Conservation (phyloP, 64 coral and sea anemone genomes). For the Actinia tenebrosa region DNA sequence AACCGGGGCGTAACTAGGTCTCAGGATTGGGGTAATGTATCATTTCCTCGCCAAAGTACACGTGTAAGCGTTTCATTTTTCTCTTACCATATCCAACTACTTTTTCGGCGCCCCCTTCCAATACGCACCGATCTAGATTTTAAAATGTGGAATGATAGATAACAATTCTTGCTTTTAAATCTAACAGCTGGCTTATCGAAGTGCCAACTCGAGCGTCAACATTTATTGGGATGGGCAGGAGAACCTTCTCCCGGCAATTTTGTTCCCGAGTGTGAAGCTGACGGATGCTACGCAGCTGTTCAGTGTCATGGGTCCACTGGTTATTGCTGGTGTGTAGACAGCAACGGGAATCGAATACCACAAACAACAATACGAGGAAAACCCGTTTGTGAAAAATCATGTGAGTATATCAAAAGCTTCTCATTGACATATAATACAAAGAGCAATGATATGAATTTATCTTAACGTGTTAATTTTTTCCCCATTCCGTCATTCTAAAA, state of each 20-base stretch:
- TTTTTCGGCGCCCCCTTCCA: too few relatives aligned
- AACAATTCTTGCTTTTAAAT: not conserved
- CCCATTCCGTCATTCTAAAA: too few relatives aligned
- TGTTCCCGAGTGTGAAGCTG: conserved; percentile 54
- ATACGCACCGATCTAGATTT: too few relatives aligned
- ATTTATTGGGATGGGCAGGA: conserved; percentile 40
- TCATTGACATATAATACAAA: too few relatives aligned
- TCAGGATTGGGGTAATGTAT: too few relatives aligned
- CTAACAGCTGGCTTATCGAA: conserved; percentile 37
- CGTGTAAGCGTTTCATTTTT: too few relatives aligned
- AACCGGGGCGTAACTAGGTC: too few relatives aligned
- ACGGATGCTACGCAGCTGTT: conserved; percentile 49
- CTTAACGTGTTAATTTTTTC: too few relatives aligned
- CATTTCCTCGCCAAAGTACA: too few relatives aligned
- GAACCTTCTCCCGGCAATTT: conserved; percentile 34
- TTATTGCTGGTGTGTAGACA: conserved; percentile 74
- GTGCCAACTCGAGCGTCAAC: conserved; percentile 53
- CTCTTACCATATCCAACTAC: too few relatives aligned
- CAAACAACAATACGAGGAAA: conserved; percentile 46
- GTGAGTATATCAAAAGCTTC: conserved; percentile 7
- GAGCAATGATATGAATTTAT: too few relatives aligned
- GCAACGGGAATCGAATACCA: conserved; percentile 47
- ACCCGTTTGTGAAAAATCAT: conserved; percentile 41
- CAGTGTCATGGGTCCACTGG: conserved; percentile 29
- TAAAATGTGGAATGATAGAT: not conserved